phyloP scores from a whole-genome alignment of 2,113 vertebrate species.

The Neotragus pygmaeus region DNA sequence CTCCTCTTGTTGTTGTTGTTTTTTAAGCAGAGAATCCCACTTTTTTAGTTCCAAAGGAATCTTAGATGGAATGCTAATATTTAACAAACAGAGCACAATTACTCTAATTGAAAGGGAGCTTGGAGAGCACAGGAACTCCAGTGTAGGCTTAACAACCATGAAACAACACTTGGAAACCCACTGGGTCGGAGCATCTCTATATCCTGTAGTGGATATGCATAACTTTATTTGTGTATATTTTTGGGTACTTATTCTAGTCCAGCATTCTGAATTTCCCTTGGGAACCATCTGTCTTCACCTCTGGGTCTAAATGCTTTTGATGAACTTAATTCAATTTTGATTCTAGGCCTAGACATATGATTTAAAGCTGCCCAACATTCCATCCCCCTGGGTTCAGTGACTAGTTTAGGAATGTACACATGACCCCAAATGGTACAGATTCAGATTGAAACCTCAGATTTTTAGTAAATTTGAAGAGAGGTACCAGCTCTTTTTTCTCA shows the following conservation, averaged over 20 bases:
- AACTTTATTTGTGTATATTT: background rate
- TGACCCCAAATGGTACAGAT: background rate
- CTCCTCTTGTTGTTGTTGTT: background rate
- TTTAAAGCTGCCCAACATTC: background rate
- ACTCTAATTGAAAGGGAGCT: background rate
- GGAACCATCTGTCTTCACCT: background rate
- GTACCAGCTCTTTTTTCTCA: background rate
- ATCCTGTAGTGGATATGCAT: background rate
- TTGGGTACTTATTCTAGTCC: background rate
- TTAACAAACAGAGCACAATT: background rate
- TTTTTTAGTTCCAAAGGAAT: background rate
- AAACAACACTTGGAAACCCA: background rate
- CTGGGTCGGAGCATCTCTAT: background rate
- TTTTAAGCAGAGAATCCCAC: background rate
- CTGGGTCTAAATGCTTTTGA: background rate
- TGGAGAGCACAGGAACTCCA: rapidly evolving
- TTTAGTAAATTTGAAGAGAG: background rate
- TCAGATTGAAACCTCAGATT: background rate
- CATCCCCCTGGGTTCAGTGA: background rate
- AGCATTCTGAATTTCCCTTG: background rate
- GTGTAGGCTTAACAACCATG: background rate
- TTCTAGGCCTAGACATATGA: background rate
- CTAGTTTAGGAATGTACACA: background rate
- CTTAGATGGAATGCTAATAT: background rate
- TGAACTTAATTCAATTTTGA: background rate